These are phyloP conservation scores for Lepus europaeus DNA, from an alignment of 2,113 vertebrate species.

Conservation along the genomic window DNA sequence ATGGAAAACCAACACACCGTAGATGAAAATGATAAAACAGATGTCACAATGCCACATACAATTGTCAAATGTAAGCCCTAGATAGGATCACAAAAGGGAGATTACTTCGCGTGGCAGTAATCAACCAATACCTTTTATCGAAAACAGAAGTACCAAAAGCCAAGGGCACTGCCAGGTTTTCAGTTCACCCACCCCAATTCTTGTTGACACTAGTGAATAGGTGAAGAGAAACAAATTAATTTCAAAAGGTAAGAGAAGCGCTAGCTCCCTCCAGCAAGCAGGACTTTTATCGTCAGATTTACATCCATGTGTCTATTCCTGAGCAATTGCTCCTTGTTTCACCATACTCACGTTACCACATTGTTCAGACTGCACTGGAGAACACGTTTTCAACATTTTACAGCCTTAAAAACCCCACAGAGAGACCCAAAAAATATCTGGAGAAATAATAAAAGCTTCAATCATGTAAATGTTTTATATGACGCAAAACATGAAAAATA, in stretches of 20 bases:
- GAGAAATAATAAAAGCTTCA: constrained; percentile 2
- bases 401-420: background rate
- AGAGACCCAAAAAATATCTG: background rate
- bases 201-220: background rate
- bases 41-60: background rate
- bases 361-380: background rate
- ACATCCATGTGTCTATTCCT: background rate
- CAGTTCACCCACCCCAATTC: background rate
- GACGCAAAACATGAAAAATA: background rate
- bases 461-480: background rate
- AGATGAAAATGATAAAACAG: background rate
- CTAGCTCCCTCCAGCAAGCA: background rate
- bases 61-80: background rate
- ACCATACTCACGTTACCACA: background rate
- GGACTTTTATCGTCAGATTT: background rate
- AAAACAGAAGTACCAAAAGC: background rate
- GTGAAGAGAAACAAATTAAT: background rate
- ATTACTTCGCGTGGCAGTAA: background rate
- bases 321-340: constrained; percentile 20
- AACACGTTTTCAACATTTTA: background rate
- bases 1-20: background rate
- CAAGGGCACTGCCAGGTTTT: background rate
- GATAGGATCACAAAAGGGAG: background rate
- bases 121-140: background rate
- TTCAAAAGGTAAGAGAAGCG: background rate